Base-by-base conservation (phyloP, 2,797 vertebrate genomes). In the Denticeps clupeoides region DNA sequence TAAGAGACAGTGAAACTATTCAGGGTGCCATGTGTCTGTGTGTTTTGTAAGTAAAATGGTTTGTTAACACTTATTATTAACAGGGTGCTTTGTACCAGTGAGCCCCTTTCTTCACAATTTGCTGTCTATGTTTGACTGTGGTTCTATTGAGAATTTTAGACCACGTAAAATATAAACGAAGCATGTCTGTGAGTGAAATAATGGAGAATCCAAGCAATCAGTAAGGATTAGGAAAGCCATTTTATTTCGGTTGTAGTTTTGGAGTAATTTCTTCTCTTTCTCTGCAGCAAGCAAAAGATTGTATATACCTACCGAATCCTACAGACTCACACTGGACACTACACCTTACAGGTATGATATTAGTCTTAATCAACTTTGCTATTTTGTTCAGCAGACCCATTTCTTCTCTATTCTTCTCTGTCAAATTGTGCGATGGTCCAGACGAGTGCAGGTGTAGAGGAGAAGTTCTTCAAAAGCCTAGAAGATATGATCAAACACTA, bases 31-130 rank as follows among this genome's bases (percentile, higher is more conserved):
- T 77, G 68, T 83, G 82, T 23, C 74, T 84, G 1, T 84, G 82
- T 38, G 75, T 84, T 8, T 82, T 69, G 82, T 84, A 62, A 82
- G 82, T 81, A n/a, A n/a, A n/a, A n/a, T n/a, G n/a, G n/a, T n/a
- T n/a, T n/a, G n/a, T n/a, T n/a, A n/a, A n/a, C n/a, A n/a, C n/a
- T n/a, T n/a, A n/a, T n/a, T n/a, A n/a, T n/a, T n/a, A n/a, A n/a
- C n/a, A n/a, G n/a, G n/a, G n/a, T n/a, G n/a, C n/a, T n/a, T n/a
- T n/a, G n/a, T n/a, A n/a, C n/a, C n/a, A n/a, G n/a, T n/a, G n/a
- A n/a, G n/a, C n/a, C n/a, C n/a, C n/a, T n/a, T n/a, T n/a, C n/a
- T n/a, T n/a, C n/a, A n/a, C n/a, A n/a, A n/a, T n/a, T n/a, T n/a
- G n/a, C n/a, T n/a, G n/a, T n/a, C n/a, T n/a, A n/a, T n/a, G n/a